phyloP scores from a whole-genome alignment of 2,888 invertebrate species.

The Leptothorax acervorum region DNA sequence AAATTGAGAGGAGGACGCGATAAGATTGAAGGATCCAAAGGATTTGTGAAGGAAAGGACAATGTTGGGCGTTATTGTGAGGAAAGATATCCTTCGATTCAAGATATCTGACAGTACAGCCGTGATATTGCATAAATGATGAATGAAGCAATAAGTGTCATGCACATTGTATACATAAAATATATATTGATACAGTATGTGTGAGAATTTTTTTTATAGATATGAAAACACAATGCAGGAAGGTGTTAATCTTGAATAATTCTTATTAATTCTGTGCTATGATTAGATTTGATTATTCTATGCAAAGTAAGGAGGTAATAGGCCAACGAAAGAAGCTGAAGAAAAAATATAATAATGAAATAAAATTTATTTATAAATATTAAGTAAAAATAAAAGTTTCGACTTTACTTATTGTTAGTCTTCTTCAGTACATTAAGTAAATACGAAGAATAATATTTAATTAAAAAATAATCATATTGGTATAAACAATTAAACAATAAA shows the following conservation, averaged over 20 bases:
- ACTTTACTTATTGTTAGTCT: too few relatives aligned
- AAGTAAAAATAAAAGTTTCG: too few relatives aligned
- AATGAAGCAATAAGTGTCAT: neutral
- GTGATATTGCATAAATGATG: constrained; percentile 47
- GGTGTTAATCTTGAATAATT: neutral
- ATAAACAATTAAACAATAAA: too few relatives aligned
- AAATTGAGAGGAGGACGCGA: neutral
- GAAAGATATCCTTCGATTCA: constrained; percentile 40
- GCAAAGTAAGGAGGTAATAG: too few relatives aligned
- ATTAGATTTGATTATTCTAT: neutral
- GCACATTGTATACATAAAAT: neutral
- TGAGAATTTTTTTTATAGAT: neutral
- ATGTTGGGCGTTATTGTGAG: constrained; percentile 41
- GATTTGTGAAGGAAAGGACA: constrained; percentile 44
- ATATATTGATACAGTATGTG: neutral
- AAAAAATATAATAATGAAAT: too few relatives aligned
- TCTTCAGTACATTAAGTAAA: too few relatives aligned
- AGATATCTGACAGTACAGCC: neutral
- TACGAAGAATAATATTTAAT: too few relatives aligned
- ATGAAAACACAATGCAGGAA: neutral
- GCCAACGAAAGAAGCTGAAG: too few relatives aligned
- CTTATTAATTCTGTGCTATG: neutral
- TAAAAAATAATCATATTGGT: too few relatives aligned
- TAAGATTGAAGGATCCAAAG: constrained; percentile 28
- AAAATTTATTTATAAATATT: too few relatives aligned